These are phyloP conservation scores for Laticauda colubrina DNA, from an alignment of 2,113 vertebrate genomes.

Conservation along the genomic window DNA sequence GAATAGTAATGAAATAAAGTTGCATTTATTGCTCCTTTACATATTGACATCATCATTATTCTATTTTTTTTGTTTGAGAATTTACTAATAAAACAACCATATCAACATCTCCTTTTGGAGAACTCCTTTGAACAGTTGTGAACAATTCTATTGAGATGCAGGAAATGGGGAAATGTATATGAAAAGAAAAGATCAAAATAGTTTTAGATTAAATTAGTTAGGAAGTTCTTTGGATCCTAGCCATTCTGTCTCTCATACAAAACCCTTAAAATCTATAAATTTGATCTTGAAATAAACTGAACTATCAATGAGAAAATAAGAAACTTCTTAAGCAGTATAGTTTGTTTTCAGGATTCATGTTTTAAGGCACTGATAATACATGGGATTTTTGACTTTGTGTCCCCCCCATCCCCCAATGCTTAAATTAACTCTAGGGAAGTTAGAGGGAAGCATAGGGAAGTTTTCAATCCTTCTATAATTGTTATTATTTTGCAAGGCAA, in stretches of 20 bases:
- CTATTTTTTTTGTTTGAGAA: neutral
- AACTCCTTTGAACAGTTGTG: neutral
- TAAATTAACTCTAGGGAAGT: conserved; percentile 20
- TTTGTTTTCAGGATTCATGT: conserved; percentile 37
- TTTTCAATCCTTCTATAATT: conserved; percentile 50
- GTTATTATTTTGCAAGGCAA: conserved; percentile 35
- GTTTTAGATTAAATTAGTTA: neutral
- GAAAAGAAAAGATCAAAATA: neutral
- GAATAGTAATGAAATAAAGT: neutral
- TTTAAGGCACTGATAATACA: conserved; percentile 45
- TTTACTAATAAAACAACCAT: neutral
- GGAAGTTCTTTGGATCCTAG: neutral
- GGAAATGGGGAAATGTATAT: neutral
- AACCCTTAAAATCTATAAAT: conserved; percentile 25
- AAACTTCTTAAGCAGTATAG: conserved; percentile 29
- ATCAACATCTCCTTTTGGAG: neutral
- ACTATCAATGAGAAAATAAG: conserved; percentile 11
- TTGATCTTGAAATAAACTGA: conserved; percentile 1
- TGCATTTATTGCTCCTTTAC: neutral
- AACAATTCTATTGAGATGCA: neutral
- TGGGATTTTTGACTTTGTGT: conserved; percentile 45
- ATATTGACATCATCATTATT: neutral
- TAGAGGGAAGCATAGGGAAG: conserved; percentile 21
- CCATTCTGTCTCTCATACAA: neutral
- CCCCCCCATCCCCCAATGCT: conserved; percentile 26